phyloP scores from a whole-genome alignment of 2,797 vertebrate species.

The Geotrypetes seraphini region DNA sequence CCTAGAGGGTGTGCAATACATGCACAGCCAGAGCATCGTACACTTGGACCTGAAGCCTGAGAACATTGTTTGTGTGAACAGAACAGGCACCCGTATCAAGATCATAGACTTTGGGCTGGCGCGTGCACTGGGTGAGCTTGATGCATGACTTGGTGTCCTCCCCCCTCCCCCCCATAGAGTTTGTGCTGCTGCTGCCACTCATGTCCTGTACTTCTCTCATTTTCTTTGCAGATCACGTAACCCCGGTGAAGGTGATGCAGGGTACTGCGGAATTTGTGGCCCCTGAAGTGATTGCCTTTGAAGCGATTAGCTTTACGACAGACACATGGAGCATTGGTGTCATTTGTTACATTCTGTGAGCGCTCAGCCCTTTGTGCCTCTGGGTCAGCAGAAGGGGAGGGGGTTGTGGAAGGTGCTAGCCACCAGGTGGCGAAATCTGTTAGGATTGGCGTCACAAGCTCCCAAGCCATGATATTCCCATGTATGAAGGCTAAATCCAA shows the following conservation, averaged over 20 bases:
- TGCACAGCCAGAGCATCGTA: constrained; percentile 65
- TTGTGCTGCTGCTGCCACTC: not conserved
- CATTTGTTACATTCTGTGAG: constrained; percentile 85
- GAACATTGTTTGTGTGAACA: constrained; percentile 75
- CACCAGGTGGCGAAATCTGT: too few relatives aligned
- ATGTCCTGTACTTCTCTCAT: not conserved
- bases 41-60: constrained; percentile 84
- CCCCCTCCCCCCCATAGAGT: not conserved
- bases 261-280: constrained; percentile 85
- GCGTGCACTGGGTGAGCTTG: constrained; percentile 55
- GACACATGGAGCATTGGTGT: constrained; percentile 86
- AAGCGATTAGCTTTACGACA: constrained; percentile 55
- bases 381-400: not conserved
- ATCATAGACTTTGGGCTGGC: constrained; percentile 82
- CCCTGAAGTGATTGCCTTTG: constrained; percentile 77
- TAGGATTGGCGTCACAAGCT: too few relatives aligned
- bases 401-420: too few relatives aligned
- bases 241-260: constrained; percentile 66
- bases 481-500: too few relatives aligned
- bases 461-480: too few relatives aligned
- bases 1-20: constrained; percentile 65
- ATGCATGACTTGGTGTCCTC: not conserved
- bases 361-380: not conserved
- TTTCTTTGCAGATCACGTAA: constrained; percentile 41
- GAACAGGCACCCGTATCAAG: constrained; percentile 59